Percentiles rank a stretch among this genome's conserved stretches.
Evolutionary conservation across 1,140 invertebrate species (phyloP).

Genomic region (Camponotus pennsylvanicus): DNA sequence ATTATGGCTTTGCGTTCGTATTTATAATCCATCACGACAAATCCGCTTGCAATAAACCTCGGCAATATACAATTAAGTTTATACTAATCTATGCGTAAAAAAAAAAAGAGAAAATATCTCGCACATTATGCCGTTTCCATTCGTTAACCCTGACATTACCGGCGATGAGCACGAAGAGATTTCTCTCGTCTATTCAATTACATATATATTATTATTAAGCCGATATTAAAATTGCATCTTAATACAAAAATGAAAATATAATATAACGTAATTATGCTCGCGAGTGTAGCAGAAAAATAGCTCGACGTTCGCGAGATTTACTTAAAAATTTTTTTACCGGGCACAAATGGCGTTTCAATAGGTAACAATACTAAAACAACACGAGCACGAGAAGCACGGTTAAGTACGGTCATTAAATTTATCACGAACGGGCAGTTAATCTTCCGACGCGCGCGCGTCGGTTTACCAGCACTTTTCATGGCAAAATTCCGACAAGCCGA

Average conservation of each 20-base stretch:
- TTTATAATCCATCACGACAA: slow-evolving; percentile 52
- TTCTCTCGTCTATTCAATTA: not conserved
- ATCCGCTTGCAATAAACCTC: slow-evolving; percentile 18
- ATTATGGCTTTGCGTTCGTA: slow-evolving; percentile 40
- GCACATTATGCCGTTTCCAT: slow-evolving; percentile 15
- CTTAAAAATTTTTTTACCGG: not conserved
- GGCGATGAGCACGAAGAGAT: not conserved
- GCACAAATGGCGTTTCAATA: slow-evolving; percentile 39
- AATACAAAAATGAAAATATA: not conserved
- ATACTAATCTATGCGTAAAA: not conserved
- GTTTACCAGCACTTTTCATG: slow-evolving; percentile 49
- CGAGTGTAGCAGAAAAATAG: not conserved
- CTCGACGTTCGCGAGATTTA: not conserved
- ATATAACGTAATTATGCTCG: not conserved
- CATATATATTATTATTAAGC: not conserved
- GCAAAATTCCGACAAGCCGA: slow-evolving; percentile 32
- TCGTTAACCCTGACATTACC: slow-evolving; percentile 37
- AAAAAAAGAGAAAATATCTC: not conserved
- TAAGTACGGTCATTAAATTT: slow-evolving; percentile 60
- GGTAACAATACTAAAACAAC: slow-evolving; percentile 27
- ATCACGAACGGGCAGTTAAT: slow-evolving; percentile 58
- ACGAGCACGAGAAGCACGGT: not conserved
- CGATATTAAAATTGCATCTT: not conserved
- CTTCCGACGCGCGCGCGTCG: slow-evolving; percentile 37
- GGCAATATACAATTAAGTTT: slow-evolving; percentile 36